Evolutionary conservation across 2,113 vertebrate species (phyloP), one percentile per base, ranked within the genome.

Genomic region (Cottus gobio): DNA sequence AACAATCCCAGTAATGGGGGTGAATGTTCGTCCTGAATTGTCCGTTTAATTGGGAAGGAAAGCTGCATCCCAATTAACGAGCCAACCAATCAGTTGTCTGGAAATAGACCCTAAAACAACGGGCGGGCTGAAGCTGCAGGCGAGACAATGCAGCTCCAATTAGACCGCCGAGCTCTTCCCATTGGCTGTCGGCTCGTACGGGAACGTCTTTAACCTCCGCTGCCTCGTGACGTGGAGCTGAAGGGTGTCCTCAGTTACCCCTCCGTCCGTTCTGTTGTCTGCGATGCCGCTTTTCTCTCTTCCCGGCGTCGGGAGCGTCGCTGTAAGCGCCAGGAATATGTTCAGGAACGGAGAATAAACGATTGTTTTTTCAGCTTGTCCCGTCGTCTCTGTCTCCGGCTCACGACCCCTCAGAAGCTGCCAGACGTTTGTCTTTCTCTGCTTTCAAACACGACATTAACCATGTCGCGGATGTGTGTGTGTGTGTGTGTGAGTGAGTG

Each of bases 111-210:
- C 26, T 65, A 42, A 81, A 81, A 84, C 82, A 80, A 82, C 68
- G 13, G 78, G 52, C 6, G 39, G 60, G 58, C 70, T 77, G 80
- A 65, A 86, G 82, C 89, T 84, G 0, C 26, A 77, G 68, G 80
- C 79, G 5, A 80, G 56, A 91, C 88, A 91, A 92, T 79, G 77
- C 56, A 7, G 48, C 75, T 65, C 63, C 70, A 85, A 87, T 90
- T 84, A 88, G 78, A 74, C 77, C n/a, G 88, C 68, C 65, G 85
- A 75, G 80, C 76, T 44, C 71, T 44, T 36, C 54, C 79, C 67
- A 85, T 75, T 74, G 76, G 75, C 77, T 24, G 2, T 28, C 30
- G 64, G 79, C 70, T 75, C 71, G 5, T n/a, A n/a, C n/a, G n/a
- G n/a, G n/a, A n/a, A n/a, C n/a, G n/a, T n/a, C n/a, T n/a, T n/a